Conservation (phyloP, 2,888 invertebrate species). For the Pherbina coryleti region DNA sequence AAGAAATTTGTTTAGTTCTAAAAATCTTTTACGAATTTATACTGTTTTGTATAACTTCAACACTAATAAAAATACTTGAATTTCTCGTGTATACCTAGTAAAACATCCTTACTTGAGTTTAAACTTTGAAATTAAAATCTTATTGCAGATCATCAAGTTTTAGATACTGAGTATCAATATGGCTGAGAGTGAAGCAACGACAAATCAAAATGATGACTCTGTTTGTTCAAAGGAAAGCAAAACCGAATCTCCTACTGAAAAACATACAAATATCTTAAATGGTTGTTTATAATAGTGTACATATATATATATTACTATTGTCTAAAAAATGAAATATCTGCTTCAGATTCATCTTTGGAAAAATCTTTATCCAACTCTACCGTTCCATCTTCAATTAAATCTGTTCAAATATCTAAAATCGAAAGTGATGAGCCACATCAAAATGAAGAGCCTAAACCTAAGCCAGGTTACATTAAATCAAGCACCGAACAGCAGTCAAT, state of each 20-base stretch:
- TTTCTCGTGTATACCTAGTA: too few species aligned
- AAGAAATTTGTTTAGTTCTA: too few species aligned
- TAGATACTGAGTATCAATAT: not conserved
- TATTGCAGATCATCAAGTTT: not conserved
- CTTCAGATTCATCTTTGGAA: not conserved
- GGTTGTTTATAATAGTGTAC: not conserved
- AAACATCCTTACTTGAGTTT: too few species aligned
- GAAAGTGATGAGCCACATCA: not conserved
- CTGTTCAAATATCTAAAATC: not conserved
- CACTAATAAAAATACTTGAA: too few species aligned
- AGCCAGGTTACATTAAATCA: not conserved
- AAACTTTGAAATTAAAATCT: not conserved
- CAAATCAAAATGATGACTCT: not conserved
- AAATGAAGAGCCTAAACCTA: not conserved
- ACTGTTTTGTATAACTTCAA: too few species aligned
- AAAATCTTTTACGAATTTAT: too few species aligned
- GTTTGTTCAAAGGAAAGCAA: not conserved
- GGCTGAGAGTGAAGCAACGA: not conserved
- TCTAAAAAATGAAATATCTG: not conserved
- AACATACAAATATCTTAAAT: not conserved
- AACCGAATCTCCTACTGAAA: not conserved
- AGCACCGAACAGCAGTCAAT: slow-evolving; percentile 55
- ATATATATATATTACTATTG: not conserved
- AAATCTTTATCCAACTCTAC: not conserved
- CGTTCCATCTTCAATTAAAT: not conserved